Base-by-base conservation (phyloP, 2,797 vertebrate species). In the Myoxocephalus aenaeus region DNA sequence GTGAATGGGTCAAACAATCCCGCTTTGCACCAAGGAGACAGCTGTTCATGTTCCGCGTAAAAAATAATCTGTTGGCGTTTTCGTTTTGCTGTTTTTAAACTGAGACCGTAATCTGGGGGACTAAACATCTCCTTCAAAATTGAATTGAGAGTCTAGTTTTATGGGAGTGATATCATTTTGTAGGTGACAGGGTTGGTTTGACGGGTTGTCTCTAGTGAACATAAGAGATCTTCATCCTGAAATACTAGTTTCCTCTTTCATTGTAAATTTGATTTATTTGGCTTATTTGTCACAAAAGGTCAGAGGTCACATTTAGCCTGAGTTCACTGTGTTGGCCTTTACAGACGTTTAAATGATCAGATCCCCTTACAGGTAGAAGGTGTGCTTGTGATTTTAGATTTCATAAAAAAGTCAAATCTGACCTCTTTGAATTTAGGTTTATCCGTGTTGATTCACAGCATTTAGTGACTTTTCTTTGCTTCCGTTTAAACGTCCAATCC, bases 201-300 rank as follows among this genome's bases (percentile, higher is more conserved):
- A 11, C 17, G n/a, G 14, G 25, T 22, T 53, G 12, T 53, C 6
- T 44, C 13, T 6, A 4, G n/a, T 46, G 38, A 65, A 48, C 14
- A 50, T 12, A n/a, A n/a, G 42, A 69, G 11, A n/a, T 25, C 8
- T n/a, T 50, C 3, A 20, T 50, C 46, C 46, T 50, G 46, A 50
- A 50, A 50, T 2, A 25, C 5, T 25, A 20, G 53, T 51, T 48
- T 40, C 20, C 25, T 34, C 14, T 58, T 36, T 72, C 1, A 2
- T 3, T 64, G 14, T 59, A 62, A 20, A 42, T 51, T 22, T 22
- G 10, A 38, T 73, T 66, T 27, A 63, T 72, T 50, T 64, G 22
- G 7, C 2, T 40, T 62, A 13, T 17, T 36, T 18, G 5, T 34
- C 13, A 38, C 32, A 25, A 65, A 68, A 20, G 15, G 20, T 53